Percentiles rank a stretch among this genome's conserved stretches.
These are phyloP conservation scores for Cepaea nemoralis DNA, from an alignment of 1,140 invertebrate genomes.

Conservation along the genomic window DNA sequence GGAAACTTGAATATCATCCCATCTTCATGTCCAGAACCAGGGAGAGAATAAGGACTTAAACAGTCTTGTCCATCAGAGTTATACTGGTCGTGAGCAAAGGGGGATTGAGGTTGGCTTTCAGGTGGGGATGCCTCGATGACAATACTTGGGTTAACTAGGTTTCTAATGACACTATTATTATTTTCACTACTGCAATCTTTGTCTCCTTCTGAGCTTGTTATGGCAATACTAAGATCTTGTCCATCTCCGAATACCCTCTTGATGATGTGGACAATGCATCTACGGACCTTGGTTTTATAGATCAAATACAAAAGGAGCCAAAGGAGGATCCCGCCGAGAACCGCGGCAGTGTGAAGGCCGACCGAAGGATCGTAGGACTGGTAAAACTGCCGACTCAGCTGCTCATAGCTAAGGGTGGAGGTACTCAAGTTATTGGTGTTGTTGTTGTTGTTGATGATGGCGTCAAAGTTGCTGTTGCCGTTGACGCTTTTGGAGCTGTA, in stretches of 20 bases:
- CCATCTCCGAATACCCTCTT: not conserved
- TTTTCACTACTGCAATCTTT: not conserved
- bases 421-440: constrained; percentile 20
- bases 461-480: not conserved
- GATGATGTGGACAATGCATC: constrained; percentile 37
- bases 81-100: not conserved
- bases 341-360: constrained; percentile 57
- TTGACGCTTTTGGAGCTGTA: not conserved
- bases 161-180: not conserved
- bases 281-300: constrained; percentile 55
- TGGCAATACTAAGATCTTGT: not conserved
- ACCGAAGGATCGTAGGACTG: constrained; percentile 55
- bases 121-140: constrained; percentile 33
- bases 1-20: constrained; percentile 29
- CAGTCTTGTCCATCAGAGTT: not conserved
- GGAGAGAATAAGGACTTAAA: constrained; percentile 14
- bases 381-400: constrained; percentile 49
- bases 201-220: not conserved
- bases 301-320: constrained; percentile 56
- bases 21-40: not conserved
- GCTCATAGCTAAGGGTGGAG: not conserved
- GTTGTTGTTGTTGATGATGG: constrained; percentile 4
- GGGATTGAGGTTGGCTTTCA: not conserved
- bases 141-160: constrained; percentile 35
- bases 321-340: constrained; percentile 58